These are phyloP conservation scores for Sapayoa aenigma DNA, from an alignment of 2,113 vertebrate species.

Conservation along the genomic window DNA sequence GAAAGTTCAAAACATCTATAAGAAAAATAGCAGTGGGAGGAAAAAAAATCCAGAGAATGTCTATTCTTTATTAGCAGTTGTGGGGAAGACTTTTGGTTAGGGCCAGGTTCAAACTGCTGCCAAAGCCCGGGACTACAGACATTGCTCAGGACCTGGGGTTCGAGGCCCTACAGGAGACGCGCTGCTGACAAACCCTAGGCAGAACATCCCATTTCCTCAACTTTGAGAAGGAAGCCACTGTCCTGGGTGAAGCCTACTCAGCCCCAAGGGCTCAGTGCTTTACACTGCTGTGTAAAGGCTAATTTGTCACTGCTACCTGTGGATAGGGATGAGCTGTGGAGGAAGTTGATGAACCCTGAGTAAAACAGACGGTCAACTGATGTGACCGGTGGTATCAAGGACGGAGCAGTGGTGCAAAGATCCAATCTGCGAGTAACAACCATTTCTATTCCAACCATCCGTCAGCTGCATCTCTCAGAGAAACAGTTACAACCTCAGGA, in stretches of 20 bases:
- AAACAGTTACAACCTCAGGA: not conserved
- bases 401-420: not conserved
- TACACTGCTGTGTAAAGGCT: fast-evolving
- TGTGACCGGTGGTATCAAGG: not conserved
- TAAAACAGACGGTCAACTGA: not conserved
- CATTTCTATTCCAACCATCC: not conserved
- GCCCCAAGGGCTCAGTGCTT: not conserved
- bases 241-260: not conserved
- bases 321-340: not conserved
- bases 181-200: not conserved
- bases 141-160: not conserved
- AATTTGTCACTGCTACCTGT: not conserved
- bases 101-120: not conserved
- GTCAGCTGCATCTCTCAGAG: not conserved
- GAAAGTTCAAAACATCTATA: not conserved
- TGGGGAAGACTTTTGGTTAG: not conserved
- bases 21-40: not conserved
- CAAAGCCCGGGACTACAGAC: not conserved
- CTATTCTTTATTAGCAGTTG: not conserved
- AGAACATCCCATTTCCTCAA: not conserved
- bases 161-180: not conserved
- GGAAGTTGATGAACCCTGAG: not conserved
- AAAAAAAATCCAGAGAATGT: not conserved
- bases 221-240: not conserved
- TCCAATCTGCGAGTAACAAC: not conserved